Evolutionary conservation across 2,113 vertebrate genomes (phyloP).

Genomic region (Tringa solitaria): DNA sequence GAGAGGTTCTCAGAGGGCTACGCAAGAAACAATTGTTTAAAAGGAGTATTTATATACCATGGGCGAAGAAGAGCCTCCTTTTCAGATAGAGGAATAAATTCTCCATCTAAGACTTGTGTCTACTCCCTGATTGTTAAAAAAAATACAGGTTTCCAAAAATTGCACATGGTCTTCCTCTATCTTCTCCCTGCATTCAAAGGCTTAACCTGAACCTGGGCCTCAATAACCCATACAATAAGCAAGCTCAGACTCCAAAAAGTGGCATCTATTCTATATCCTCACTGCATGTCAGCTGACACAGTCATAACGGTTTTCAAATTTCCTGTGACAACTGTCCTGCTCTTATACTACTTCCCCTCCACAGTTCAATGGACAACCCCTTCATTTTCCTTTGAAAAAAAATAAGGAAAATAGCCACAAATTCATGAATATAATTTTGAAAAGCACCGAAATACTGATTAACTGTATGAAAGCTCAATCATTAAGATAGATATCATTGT

Average conservation of each 20-base stretch:
- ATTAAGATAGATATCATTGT: neutral
- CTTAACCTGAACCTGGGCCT: neutral
- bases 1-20: neutral
- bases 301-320: neutral
- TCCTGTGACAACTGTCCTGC: neutral
- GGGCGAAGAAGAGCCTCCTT: neutral
- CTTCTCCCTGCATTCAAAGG: neutral
- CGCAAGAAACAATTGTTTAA: neutral
- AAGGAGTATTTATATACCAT: neutral
- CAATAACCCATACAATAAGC: neutral
- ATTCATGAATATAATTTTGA: neutral
- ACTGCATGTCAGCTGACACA: neutral
- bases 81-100: neutral
- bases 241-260: neutral
- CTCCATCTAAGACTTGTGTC: neutral
- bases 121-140: neutral
- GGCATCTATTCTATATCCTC: neutral
- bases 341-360: neutral
- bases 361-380: neutral
- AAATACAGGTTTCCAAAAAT: neutral
- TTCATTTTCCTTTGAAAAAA: neutral
- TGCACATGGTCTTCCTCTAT: neutral
- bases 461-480: neutral
- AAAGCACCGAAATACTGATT: neutral
- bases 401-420: neutral